Conservation (phyloP, 2,113 vertebrate genomes). For the Rhodinocichla rosea region DNA sequence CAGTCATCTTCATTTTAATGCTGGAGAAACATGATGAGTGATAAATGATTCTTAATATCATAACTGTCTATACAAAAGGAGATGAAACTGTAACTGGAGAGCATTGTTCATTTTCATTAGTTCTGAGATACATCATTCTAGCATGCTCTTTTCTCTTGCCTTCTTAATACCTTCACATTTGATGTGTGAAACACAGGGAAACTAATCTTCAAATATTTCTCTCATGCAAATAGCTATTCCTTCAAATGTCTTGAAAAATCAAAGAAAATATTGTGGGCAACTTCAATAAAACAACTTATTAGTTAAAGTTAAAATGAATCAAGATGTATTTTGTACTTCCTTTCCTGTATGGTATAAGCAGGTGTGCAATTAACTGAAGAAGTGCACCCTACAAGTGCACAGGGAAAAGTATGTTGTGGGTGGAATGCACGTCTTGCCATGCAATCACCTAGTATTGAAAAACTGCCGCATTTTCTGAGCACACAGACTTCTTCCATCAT, state of each 20-base stretch:
- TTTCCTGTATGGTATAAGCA: background rate
- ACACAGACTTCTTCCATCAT: slow-evolving; percentile 12
- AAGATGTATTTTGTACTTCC: background rate
- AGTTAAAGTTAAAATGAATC: background rate
- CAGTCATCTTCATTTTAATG: slow-evolving; percentile 21
- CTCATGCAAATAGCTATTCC: background rate
- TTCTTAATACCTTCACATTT: background rate
- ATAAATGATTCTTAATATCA: slow-evolving; percentile 31
- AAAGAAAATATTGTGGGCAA: background rate
- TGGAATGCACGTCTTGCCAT: background rate
- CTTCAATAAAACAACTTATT: background rate
- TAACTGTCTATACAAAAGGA: slow-evolving; percentile 11
- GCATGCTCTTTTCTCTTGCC: background rate
- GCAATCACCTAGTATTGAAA: slow-evolving; percentile 63
- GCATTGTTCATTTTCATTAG: slow-evolving; percentile 11
- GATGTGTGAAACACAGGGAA: background rate
- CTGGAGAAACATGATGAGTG: slow-evolving; percentile 34
- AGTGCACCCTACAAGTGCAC: background rate
- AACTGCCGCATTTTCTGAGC: background rate
- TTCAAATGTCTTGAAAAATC: slow-evolving; percentile 2
- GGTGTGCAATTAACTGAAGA: slow-evolving; percentile 25
- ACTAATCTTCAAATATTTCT: background rate
- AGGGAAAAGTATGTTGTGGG: slow-evolving; percentile 6
- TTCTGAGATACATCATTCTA: slow-evolving; percentile 27
- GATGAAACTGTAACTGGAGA: slow-evolving; percentile 40